Evolutionary conservation across 2,113 vertebrate genomes (phyloP), one percentile per base, ranked within the genome.

Genomic region (Raja brachyura): DNA sequence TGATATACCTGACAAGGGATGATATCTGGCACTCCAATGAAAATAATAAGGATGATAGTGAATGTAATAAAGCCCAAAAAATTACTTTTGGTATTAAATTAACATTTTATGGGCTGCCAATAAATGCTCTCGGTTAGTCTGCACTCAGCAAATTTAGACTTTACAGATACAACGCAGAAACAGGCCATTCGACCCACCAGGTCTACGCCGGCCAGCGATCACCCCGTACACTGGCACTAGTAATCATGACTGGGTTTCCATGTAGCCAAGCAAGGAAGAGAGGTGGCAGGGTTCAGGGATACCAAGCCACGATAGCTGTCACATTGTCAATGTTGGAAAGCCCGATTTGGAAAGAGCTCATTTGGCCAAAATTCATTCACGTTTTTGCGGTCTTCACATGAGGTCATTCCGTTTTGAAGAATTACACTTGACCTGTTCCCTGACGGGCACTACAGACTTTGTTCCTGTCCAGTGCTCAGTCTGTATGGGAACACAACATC

Each of bases 81-180:
- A 66, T 31, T 77, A 77, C 28, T 14, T 86, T 88, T 31, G 13
- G 59, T 63, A 63, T 48, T 88, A 28, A 73, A 73, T 92, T 74
- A 25, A 92, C 90, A 74, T 74, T 92, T 92, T 92, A 74, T 73
- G 33, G 68, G 20, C 90, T 92, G 90, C 63, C 33, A 92, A 73
- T 68, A 48, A 54, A 54, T 92, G 90, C 22, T 7, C 39, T 5
- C 59, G 10, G 39, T 92, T 54, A 48, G 39, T 14, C 11, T 39
- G 9, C 14, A 4, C 8, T 11, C 16, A 92, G n/a, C 25, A 73
- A 70, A 92, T n/a, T n/a, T 48, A 48, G 39, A 48, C 39, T 48
- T 48, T 48, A 48, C 0, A 48, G 39, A 48, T 48, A 48, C 39
- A 48, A 48, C 39, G 39, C 39, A 48, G 39, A 48, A 48, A 48